Evolutionary conservation across 2,113 vertebrate species (phyloP).

Genomic region (Otis tarda): DNA sequence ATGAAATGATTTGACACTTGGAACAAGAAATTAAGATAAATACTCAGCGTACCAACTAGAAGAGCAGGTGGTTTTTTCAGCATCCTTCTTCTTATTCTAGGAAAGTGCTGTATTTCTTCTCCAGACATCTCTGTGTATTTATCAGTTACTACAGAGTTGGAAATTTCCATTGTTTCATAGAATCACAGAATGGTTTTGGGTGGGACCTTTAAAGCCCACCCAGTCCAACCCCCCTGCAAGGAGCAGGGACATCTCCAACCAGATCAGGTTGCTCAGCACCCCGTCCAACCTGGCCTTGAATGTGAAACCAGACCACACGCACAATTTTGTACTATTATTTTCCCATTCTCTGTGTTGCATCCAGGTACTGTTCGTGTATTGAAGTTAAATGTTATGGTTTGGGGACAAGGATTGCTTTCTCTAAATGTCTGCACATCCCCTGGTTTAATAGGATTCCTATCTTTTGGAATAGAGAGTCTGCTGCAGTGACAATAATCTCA

Average conservation of each 20-base stretch:
- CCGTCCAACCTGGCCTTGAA: too few relatives aligned
- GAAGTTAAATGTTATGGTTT: neutral
- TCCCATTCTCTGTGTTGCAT: neutral
- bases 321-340: fast-evolving
- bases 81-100: neutral
- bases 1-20: constrained; percentile 32
- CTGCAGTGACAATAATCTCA: neutral
- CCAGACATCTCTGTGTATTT: neutral
- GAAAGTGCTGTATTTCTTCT: neutral
- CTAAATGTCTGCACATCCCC: too few relatives aligned
- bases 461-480: neutral
- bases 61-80: neutral
- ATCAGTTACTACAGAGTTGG: neutral
- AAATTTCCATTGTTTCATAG: neutral
- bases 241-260: too few relatives aligned
- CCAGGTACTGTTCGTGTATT: fast-evolving
- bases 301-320: too few relatives aligned
- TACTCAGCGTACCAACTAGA: neutral
- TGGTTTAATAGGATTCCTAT: fast-evolving
- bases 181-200: too few relatives aligned
- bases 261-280: too few relatives aligned
- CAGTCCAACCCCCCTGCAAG: too few relatives aligned
- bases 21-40: constrained; percentile 56
- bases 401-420: neutral
- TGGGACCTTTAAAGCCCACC: too few relatives aligned